Evolutionary conservation across 1,140 invertebrate species (phyloP).

Genomic region (Megalonaias nervosa): DNA sequence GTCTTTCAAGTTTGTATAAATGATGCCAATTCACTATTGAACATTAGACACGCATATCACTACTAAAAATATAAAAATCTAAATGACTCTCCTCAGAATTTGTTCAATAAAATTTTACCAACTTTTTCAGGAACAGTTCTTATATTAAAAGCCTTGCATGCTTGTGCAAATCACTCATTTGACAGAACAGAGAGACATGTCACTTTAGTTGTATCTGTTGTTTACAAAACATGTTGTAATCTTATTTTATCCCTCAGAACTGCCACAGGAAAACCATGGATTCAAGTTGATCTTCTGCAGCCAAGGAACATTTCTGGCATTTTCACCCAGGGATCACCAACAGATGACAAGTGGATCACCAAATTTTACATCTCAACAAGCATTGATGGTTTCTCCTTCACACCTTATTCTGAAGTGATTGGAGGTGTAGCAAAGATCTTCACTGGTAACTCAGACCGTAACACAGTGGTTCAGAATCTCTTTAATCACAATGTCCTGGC

Average conservation of each 20-base stretch:
- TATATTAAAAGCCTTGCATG: too few species aligned
- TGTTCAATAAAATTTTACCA: too few species aligned
- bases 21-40: too few species aligned
- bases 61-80: too few species aligned
- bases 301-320: constrained; percentile 65
- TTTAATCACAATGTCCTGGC: constrained; percentile 43
- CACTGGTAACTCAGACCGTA: constrained; percentile 26
- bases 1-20: too few species aligned
- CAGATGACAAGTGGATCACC: constrained; percentile 62
- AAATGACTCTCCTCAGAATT: too few species aligned
- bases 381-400: constrained; percentile 55
- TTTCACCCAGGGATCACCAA: constrained; percentile 64
- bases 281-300: constrained; percentile 63
- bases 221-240: too few species aligned
- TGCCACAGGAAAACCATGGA: constrained; percentile 30
- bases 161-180: too few species aligned
- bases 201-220: too few species aligned
- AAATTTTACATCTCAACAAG: constrained; percentile 62
- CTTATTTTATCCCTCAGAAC: constrained; percentile 3
- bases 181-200: too few species aligned
- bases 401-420: constrained; percentile 27
- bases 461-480: constrained; percentile 41
- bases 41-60: too few species aligned
- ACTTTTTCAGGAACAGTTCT: too few species aligned
- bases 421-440: constrained; percentile 26